Evolutionary conservation across 2,797 vertebrate genomes (phyloP).

Genomic region (Xiphorhynchus erythropygius): DNA sequence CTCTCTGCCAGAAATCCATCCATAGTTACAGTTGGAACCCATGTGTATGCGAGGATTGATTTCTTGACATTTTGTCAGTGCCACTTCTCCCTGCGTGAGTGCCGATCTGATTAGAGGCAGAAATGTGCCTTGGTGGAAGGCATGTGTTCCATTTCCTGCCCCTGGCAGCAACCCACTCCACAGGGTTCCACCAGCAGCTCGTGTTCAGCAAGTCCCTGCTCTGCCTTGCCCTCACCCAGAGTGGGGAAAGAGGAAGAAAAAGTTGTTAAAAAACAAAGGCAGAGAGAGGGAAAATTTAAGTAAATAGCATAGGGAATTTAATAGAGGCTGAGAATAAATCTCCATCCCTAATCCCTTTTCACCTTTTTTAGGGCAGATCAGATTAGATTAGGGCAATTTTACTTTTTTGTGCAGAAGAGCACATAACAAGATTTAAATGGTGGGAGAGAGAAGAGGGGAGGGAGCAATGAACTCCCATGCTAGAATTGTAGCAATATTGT

Average conservation of each 20-base stretch:
- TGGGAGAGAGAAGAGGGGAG: neutral
- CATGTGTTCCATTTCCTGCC: conserved; percentile 74
- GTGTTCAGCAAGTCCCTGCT: neutral
- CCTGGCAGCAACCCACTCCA: conserved; percentile 40
- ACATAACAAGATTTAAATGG: neutral
- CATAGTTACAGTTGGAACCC: conserved; percentile 15
- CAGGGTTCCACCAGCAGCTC: conserved; percentile 44
- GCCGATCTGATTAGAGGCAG: conserved; percentile 66
- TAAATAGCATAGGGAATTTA: conserved; percentile 38
- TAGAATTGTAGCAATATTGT: neutral
- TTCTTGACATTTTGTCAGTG: conserved; percentile 68
- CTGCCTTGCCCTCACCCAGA: neutral
- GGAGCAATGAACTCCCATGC: neutral
- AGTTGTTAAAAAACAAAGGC: neutral
- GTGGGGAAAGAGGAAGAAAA: neutral
- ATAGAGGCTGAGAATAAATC: conserved; percentile 33
- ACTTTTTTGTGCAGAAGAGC: neutral
- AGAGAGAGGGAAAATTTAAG: neutral
- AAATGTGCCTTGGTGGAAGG: conserved; percentile 60
- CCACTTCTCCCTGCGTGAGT: conserved; percentile 63
- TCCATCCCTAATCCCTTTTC: conserved; percentile 27
- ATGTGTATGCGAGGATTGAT: conserved; percentile 29
- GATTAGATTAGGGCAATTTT: conserved; percentile 30
- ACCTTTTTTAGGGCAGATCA: conserved; percentile 7
- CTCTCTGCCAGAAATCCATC: conserved; percentile 34